Base-by-base conservation (phyloP, 2,888 invertebrate genomes). In the Cremastinae sp. region DNA sequence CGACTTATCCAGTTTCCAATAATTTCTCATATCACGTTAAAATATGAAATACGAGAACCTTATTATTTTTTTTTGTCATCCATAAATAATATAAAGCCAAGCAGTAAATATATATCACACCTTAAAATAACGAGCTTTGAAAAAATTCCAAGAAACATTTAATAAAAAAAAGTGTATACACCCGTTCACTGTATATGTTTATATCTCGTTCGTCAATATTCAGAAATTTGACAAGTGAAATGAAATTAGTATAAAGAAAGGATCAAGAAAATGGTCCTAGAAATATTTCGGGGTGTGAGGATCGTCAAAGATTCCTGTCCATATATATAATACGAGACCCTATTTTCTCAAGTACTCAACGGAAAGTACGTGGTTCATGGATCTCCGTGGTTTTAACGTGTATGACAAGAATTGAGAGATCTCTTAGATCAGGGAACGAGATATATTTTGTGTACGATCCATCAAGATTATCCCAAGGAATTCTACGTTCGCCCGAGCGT, bases 361-460 rank as follows among this genome's bases (percentile, higher is more conserved):
- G 14, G 14, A 43, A 14, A 43, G 14, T 28, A 59, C 12, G 58
- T 38, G 8, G 59, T 28, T 43, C 38, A 16, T 28, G 5, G 68
- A 74, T 74, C 61, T 56, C 45, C 47, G 61, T 54, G 68, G 68
- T 74, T 62, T 61, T 43, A 28, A 54, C 12, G 47, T n/a, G n/a
- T 54, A 59, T 61, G 61, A 74, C 74, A 74, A 12, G 28, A 28
- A 59, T 14, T 22, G 51, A 34, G 61, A 61, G 47, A 47, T 45
- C 28, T 61, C 62, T 54, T 62, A 56, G 74, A 74, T 74, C 74
- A 34, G 43, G 20, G 28, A 62, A 16, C 34, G 43, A 69, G 74
- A 74, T 74, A 53, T 45, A 62, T 36, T 45, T 28, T 28, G 51
- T 51, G 34, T 16, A 34, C 36, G n/a, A 28, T 22, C 45, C 34